Evolutionary conservation across 2,113 vertebrate genomes (phyloP), one percentile per base, ranked within the genome.

Genomic region (Chaenogobius annularis): DNA sequence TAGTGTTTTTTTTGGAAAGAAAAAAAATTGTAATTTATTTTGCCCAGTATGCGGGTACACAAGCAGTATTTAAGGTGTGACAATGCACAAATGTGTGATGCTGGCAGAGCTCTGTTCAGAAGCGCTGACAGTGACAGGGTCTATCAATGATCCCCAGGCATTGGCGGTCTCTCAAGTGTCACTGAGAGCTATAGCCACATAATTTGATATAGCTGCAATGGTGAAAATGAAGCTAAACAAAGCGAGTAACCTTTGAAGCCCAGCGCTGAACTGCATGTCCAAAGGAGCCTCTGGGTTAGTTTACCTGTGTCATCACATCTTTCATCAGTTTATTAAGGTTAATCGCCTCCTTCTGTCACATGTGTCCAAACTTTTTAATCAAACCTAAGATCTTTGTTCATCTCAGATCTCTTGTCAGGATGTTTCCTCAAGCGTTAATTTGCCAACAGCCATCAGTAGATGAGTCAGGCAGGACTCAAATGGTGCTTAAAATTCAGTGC

Each of bases 141-240:
- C 73, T 77, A 48, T 66, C 59, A 43, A 68, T 82, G 84, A 84
- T 79, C 68, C 75, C 10, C 61, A 73, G 80, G 71, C 83, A 62
- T 76, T 69, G 78, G 71, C 77, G 86, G 83, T 91, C 87, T 89
- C 88, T 90, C 84, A 82, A 83, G 89, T 88, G 87, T 87, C 84
- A 54, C 83, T 63, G 59, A 65, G 74, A 77, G 84, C 87, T 76
- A 72, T 75, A 71, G 76, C 79, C 81, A 87, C 87, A 88, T 81
- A 88, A 89, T 92, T 86, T 90, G 89, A 92, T 88, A 87, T 86
- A 83, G 81, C 85, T 84, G 87, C 87, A 87, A 87, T 81, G 87
- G 77, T 75, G 83, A 70, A 87, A 83, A 80, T n/a, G 56, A 56
- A 66, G 35, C 75, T 47, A 77, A 81, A 83, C 71, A 68, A 68